These are phyloP conservation scores for Trematomus bernacchii DNA, from an alignment of 2,797 vertebrate genomes.

Conservation along the genomic window DNA sequence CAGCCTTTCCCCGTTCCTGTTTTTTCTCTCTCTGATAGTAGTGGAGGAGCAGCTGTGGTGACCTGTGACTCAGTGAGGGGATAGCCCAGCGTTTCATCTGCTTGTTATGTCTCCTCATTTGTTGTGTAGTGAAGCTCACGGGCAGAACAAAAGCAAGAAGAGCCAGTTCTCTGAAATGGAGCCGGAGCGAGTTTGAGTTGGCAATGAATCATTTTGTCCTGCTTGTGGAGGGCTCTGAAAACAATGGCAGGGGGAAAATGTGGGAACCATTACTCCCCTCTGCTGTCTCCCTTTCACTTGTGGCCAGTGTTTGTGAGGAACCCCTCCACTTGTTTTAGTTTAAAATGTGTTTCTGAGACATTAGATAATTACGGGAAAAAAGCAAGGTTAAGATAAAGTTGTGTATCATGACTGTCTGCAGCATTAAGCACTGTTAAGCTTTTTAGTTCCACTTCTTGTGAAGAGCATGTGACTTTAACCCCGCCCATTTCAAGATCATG, in stretches of 20 bases:
- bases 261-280: conserved; percentile 60
- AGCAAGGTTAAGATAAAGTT: conserved; percentile 12
- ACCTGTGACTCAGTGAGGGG: conserved; percentile 55
- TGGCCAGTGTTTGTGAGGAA: conserved; percentile 44
- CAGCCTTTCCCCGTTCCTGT: conserved; percentile 23
- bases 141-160: conserved; percentile 49
- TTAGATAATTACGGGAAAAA: conserved; percentile 16
- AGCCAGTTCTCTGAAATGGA: conserved; percentile 40
- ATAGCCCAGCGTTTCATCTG: conserved; percentile 34
- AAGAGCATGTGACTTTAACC: conserved; percentile 9
- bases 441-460: not conserved
- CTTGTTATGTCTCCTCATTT: conserved; percentile 34
- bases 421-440: not conserved
- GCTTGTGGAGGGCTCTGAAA: conserved; percentile 49
- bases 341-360: conserved; percentile 29
- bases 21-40: conserved; percentile 45
- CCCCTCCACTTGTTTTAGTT: conserved; percentile 36
- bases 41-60: conserved; percentile 78
- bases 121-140: conserved; percentile 27
- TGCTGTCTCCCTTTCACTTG: conserved; percentile 43
- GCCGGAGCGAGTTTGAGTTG: conserved; percentile 27
- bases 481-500: conserved; percentile 20
- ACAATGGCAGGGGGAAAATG: conserved; percentile 44
- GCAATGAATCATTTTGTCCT: conserved; percentile 39
- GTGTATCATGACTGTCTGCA: not conserved